phyloP scores from a whole-genome alignment of 2,888 invertebrate species.

The Prosopocoilus inquinatus region DNA sequence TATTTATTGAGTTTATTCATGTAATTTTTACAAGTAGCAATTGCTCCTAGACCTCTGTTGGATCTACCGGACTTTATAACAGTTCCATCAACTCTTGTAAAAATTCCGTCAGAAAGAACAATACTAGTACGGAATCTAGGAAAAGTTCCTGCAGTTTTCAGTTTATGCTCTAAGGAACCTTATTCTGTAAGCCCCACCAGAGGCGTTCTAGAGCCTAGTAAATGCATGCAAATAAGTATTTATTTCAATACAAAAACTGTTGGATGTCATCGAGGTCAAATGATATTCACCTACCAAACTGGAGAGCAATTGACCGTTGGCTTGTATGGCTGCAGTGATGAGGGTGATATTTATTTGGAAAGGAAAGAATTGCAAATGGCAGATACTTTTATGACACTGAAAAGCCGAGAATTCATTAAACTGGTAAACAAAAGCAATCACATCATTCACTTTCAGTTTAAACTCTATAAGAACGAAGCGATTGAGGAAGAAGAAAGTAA shows the following conservation, averaged over 20 bases:
- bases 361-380: conserved; percentile 54
- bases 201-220: conserved; percentile 52
- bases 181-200: conserved; percentile 57
- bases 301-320: conserved; percentile 55
- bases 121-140: conserved; percentile 59
- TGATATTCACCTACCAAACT: conserved; percentile 48
- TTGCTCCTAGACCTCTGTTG: conserved; percentile 58
- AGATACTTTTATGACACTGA: conserved; percentile 60
- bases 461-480: conserved; percentile 52
- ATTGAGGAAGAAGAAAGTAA: conserved; percentile 43
- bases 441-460: conserved; percentile 55
- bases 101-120: conserved; percentile 51
- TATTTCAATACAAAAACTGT: conserved; percentile 53
- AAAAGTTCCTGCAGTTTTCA: conserved; percentile 52
- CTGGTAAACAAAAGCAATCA: conserved; percentile 58
- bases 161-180: conserved; percentile 48
- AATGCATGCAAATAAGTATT: conserved; percentile 54
- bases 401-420: conserved; percentile 35
- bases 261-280: conserved; percentile 49
- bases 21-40: conserved; percentile 41
- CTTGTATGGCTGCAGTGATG: conserved; percentile 51
- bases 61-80: conserved; percentile 60
- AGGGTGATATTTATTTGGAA: conserved; percentile 54
- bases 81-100: conserved; percentile 55
- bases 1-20: background rate